Evolutionary conservation across 1,140 invertebrate genomes (phyloP), one percentile per base, ranked within the genome.

Genomic region (Coptotermes formosanus): DNA sequence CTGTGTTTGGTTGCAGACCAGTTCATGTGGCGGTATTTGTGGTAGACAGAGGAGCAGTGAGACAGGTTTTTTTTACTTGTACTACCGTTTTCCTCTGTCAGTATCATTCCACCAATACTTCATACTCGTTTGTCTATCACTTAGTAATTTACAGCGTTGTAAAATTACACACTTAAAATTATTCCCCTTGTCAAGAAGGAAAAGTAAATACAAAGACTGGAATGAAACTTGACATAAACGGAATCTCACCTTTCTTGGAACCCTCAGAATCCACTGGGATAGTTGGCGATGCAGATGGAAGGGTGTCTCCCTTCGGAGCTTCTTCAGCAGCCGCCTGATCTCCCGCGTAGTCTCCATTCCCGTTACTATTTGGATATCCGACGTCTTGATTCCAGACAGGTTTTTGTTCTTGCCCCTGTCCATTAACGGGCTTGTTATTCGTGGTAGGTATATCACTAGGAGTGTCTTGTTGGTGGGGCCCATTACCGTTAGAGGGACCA

Each of bases 291-390:
- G 21, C 30, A 45, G 82, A 30, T 25, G 82, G 30, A 25, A 83
- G 11, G 19, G 83, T 25, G 2, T 32, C 83, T 55, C 45, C 45
- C 38, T 84, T 59, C 14, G 83, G 43, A 25, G n/a, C 59, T 16
- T 45, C 83, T 19, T 84, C 83, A 23, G 83, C 48, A 19, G 83
- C 64, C n/a, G 64, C n/a, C 64, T 75, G 64, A 30, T 75, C 64
- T n/a, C 25, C 64, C 25, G 1, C 3, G 25, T 75, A 75, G 16
- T 25, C 59, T n/a, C 59, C 64, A 30, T 75, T 75, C n/a, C 64
- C 64, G 64, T 75, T 75, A 9, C 2, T n/a, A 30, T 75, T 75
- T n/a, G 64, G 64, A 16, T 75, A 75, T 6, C 64, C 64, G 19
- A 55, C 52, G 14, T 55, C 52, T 16, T 55, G 3, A 8, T 30